These are phyloP conservation scores for Calcarius lapponicus DNA, from an alignment of 2,797 vertebrate species.

Conservation along the genomic window DNA sequence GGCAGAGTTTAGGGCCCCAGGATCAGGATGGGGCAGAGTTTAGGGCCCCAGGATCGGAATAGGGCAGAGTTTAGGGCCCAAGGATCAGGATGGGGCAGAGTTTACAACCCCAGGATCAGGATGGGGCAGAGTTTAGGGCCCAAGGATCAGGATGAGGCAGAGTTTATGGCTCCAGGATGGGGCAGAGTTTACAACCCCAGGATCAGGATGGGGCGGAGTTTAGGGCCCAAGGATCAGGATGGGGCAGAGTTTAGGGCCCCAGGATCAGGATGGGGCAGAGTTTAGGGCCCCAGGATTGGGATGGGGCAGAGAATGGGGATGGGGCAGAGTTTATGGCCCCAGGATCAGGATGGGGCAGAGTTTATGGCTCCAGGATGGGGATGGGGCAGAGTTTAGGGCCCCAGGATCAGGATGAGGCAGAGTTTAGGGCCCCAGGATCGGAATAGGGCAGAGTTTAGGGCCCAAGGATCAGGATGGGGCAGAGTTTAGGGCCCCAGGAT, in stretches of 20 bases:
- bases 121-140: rapidly evolving
- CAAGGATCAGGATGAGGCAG: rapidly evolving
- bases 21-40: neutral
- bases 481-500: too few species aligned
- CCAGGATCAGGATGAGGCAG: neutral
- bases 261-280: neutral
- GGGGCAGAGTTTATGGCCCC: rapidly evolving
- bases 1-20: rapidly evolving
- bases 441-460: too few species aligned
- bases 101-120: rapidly evolving
- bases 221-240: rapidly evolving
- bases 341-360: neutral
- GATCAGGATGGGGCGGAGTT: neutral
- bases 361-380: too few species aligned
- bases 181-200: too few species aligned
- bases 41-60: rapidly evolving
- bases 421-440: too few species aligned
- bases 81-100: rapidly evolving
- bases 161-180: rapidly evolving
- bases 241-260: too few species aligned
- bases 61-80: rapidly evolving
- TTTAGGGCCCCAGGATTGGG: rapidly evolving
- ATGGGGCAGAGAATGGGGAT: rapidly evolving
- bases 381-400: neutral
- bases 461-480: too few species aligned